Evolutionary conservation across 2,797 vertebrate genomes (phyloP).

Genomic region (Carcharodon carcharias): DNA sequence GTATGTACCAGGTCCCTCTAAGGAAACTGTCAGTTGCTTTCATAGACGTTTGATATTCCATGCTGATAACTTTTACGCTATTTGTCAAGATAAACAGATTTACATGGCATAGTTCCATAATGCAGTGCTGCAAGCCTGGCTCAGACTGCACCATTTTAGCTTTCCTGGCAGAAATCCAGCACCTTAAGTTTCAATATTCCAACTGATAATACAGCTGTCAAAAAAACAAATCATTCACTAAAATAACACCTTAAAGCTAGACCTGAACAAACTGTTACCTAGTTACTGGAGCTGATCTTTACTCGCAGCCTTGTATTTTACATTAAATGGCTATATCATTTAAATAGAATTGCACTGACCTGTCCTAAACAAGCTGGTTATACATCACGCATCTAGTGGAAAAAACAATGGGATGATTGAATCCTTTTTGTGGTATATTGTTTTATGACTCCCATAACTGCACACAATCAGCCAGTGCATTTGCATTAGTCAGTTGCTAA

Average conservation of each 20-base stretch:
- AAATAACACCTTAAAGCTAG: neutral
- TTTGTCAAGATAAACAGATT: conserved; percentile 27
- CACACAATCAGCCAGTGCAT: neutral
- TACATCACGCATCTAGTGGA: neutral
- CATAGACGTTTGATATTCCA: neutral
- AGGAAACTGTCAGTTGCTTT: neutral
- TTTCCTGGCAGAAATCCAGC: neutral
- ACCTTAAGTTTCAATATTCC: too few species aligned
- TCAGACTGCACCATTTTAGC: neutral
- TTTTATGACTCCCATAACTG: neutral
- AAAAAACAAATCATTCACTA: neutral
- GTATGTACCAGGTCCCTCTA: too few species aligned
- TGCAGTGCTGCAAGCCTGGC: neutral
- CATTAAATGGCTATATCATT: neutral
- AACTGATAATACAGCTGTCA: neutral
- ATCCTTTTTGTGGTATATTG: neutral
- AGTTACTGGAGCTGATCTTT: neutral
- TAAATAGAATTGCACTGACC: neutral
- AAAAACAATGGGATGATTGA: neutral
- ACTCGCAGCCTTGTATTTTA: neutral
- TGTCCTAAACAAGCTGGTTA: neutral
- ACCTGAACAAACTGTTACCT: neutral
- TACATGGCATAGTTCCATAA: conserved; percentile 10
- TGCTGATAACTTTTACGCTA: conserved; percentile 27
- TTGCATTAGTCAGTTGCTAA: neutral